Evolutionary conservation across 2,113 vertebrate genomes (phyloP).

Genomic region (Hepsetus odoe): DNA sequence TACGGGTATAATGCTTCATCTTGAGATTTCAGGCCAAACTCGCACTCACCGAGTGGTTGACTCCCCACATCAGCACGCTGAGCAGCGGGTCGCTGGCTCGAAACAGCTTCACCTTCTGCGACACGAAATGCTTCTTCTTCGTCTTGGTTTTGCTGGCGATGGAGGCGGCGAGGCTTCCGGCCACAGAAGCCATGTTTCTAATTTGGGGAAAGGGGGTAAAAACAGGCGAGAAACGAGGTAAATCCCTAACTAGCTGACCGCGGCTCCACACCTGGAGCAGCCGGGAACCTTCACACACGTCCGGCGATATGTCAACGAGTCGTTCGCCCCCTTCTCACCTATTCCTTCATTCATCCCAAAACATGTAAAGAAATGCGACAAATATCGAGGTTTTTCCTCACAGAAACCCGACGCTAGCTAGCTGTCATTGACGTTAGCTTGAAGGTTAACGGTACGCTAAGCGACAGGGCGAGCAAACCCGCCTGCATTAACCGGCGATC

Average conservation of each 20-base stretch:
- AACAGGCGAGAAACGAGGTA: background rate
- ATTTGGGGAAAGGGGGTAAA: background rate
- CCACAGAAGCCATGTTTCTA: slow-evolving; percentile 54
- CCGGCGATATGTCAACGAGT: slow-evolving; percentile 27
- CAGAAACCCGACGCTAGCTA: background rate
- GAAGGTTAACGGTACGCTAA: slow-evolving; percentile 54
- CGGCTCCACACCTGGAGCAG: slow-evolving; percentile 44
- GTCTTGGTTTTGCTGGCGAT: slow-evolving; percentile 82
- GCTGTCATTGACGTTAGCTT: slow-evolving; percentile 56
- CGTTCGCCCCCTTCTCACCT: slow-evolving; percentile 25
- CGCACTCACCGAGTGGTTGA: slow-evolving; percentile 86
- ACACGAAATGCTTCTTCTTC: slow-evolving; percentile 88
- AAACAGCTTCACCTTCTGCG: slow-evolving; percentile 89
- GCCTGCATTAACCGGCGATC: background rate
- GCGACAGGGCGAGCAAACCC: background rate
- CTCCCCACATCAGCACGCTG: slow-evolving; percentile 89
- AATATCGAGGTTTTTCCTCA: background rate
- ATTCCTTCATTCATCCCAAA: slow-evolving; percentile 45
- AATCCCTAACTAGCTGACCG: slow-evolving; percentile 1
- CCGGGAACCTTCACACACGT: slow-evolving; percentile 29
- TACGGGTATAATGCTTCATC: too few relatives aligned
- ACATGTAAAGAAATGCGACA: slow-evolving; percentile 27
- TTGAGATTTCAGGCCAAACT: too few relatives aligned
- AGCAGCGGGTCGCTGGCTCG: slow-evolving; percentile 86
- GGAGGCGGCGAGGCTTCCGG: slow-evolving; percentile 47